Evolutionary conservation across 2,797 vertebrate species (phyloP).

Genomic region (Sparidentex hasta): DNA sequence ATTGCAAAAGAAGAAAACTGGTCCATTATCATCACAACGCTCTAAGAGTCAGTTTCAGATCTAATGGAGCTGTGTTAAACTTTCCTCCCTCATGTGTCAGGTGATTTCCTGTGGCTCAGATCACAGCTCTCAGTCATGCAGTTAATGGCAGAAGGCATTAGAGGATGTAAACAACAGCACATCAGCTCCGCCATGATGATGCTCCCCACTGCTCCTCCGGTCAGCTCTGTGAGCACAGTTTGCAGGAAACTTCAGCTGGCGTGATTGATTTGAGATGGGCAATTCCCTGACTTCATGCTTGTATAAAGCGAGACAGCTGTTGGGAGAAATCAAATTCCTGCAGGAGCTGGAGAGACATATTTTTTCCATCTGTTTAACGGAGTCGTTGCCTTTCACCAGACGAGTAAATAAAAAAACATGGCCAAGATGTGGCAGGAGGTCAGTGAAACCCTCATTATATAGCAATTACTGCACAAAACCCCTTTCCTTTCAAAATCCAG

Average conservation of each 20-base stretch:
- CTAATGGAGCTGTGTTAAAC: slow-evolving; percentile 75
- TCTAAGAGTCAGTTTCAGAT: slow-evolving; percentile 29
- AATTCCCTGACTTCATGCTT: slow-evolving; percentile 91
- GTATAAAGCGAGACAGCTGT: slow-evolving; percentile 94
- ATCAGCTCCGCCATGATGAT: slow-evolving; percentile 88
- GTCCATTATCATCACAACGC: slow-evolving; percentile 20
- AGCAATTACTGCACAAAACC: slow-evolving; percentile 87
- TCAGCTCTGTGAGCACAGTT: slow-evolving; percentile 87
- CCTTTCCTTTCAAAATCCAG: slow-evolving; percentile 80
- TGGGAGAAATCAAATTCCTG: slow-evolving; percentile 90
- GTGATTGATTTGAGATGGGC: slow-evolving; percentile 91
- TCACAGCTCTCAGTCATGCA: slow-evolving; percentile 82
- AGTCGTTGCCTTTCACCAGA: slow-evolving; percentile 86
- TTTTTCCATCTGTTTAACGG: slow-evolving; percentile 92
- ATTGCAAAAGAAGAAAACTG: slow-evolving; percentile 9
- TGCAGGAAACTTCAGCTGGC: slow-evolving; percentile 89
- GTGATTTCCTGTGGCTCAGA: slow-evolving; percentile 89
- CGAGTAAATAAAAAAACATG: slow-evolving; percentile 91
- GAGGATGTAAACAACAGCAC: slow-evolving; percentile 90
- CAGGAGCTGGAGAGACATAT: slow-evolving; percentile 89
- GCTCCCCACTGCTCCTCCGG: slow-evolving; percentile 79
- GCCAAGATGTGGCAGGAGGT: slow-evolving; percentile 87
- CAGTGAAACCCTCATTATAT: slow-evolving; percentile 89
- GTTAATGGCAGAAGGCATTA: slow-evolving; percentile 88
- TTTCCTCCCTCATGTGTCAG: slow-evolving; percentile 89